Conservation (phyloP, 1,140 invertebrate genomes). For the Maconellicoccus hirsutus region DNA sequence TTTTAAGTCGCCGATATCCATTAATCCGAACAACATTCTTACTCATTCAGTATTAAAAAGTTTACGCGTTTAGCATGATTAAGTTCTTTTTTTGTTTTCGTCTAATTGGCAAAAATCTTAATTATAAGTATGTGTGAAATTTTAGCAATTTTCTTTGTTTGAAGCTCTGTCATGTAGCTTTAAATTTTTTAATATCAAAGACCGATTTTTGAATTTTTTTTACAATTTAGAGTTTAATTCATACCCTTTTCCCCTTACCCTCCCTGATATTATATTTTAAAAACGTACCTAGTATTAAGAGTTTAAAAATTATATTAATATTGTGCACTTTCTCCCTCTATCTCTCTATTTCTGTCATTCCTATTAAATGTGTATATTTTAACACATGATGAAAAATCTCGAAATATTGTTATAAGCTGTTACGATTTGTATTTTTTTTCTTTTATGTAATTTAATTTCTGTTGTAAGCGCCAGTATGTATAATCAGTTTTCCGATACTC, state of each 20-base stretch:
- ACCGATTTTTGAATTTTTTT: background rate
- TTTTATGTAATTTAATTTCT: too few relatives aligned
- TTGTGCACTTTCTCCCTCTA: background rate
- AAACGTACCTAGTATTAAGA: background rate
- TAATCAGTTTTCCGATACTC: too few relatives aligned
- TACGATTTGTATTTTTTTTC: too few relatives aligned
- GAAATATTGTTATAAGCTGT: too few relatives aligned
- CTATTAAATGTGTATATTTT: background rate
- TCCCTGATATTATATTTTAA: background rate
- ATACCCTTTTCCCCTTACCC: too few relatives aligned
- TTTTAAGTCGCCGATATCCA: constrained; percentile 6
- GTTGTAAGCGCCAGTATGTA: too few relatives aligned
- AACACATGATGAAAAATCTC: background rate
- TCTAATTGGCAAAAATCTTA: background rate
- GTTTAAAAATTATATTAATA: background rate
- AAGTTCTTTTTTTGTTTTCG: background rate
- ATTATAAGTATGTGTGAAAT: background rate
- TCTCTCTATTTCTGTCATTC: background rate
- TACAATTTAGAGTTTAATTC: too few relatives aligned
- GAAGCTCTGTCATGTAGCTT: too few relatives aligned
- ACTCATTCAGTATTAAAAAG: constrained; percentile 18
- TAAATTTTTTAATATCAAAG: too few relatives aligned
- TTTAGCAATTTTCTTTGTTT: too few relatives aligned
- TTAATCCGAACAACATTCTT: constrained; percentile 20
- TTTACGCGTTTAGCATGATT: background rate